Evolutionary conservation across 2,113 vertebrate genomes (phyloP), one percentile per base, ranked within the genome.

Genomic region (Carollia perspicillata): DNA sequence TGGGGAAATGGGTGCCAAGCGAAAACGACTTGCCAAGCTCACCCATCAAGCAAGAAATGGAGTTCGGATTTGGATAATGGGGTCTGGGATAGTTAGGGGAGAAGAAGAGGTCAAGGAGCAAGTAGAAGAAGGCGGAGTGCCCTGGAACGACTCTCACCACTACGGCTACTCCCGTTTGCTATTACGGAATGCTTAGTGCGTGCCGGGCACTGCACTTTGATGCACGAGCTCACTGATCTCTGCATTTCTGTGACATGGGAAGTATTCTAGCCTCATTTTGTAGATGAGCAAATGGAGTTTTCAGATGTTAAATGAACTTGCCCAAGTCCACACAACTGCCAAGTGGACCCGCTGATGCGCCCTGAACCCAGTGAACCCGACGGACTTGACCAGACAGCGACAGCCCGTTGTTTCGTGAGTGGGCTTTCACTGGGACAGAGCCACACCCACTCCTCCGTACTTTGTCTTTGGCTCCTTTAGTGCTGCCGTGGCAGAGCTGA

Each of bases 41-140:
- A 97, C 80, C 95, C 94, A 95, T 95, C 66, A 93, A 95, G 71
- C 33, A 85, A 79, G 81, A 81, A 78, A 92, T 88, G 42, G 94
- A 88, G 65, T 40, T 92, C 66, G 33, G 77, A 47, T 83, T 72
- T 90, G 66, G 94, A 63, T 93, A 78, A 94, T 7, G 35, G 93
- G 9, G 44, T 42, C 66, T 58, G 53, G 71, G 90, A 74, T 81
- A 72, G 88, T 88, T 84, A 96, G 90, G 63, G 84, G 90, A 88
- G 95, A 96, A 86, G 89, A 69, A 92, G 90, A 95, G 90, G 80
- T 97, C 88, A 90, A 58, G 79, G 35, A 35, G 55, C 77, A 49
- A 85, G 60, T 23, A 69, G 79, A 58, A 80, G 60, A 65, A 68
- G 55, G 55, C 4, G 2, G 51, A 71, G 51, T 18, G 28, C 35